Evolutionary conservation across 2,113 vertebrate genomes (phyloP).

Genomic region (Osmerus eperlanus): DNA sequence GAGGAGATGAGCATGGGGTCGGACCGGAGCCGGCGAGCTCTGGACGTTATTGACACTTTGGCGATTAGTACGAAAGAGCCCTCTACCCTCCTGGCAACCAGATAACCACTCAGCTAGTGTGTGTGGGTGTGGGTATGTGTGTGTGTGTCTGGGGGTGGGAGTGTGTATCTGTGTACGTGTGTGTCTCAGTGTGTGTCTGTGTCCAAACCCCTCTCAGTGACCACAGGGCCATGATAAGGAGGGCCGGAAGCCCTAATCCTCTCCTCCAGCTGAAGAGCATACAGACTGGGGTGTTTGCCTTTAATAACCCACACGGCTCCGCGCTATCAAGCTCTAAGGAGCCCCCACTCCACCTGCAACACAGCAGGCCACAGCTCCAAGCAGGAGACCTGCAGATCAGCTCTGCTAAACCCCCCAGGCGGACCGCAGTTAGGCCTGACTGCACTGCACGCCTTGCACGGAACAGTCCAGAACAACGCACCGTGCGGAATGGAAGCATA

Average conservation of each 20-base stretch:
- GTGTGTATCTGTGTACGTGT: neutral
- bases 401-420: too few relatives aligned
- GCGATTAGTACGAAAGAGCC: constrained; percentile 48
- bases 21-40: constrained; percentile 39
- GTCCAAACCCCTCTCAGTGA: neutral
- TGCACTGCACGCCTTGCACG: too few relatives aligned
- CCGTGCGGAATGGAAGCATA: too few relatives aligned
- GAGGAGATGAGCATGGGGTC: constrained; percentile 46
- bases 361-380: constrained; percentile 19
- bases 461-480: too few relatives aligned
- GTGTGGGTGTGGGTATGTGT: constrained; percentile 1
- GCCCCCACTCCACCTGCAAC: constrained; percentile 23
- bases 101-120: constrained; percentile 30
- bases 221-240: constrained; percentile 29
- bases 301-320: constrained; percentile 47
- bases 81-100: constrained; percentile 24
- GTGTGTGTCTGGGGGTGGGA: neutral
- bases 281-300: constrained; percentile 47
- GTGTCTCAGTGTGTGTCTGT: neutral
- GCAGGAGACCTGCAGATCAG: too few relatives aligned
- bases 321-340: constrained; percentile 25
- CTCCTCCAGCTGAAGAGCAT: constrained; percentile 45
- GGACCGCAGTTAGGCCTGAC: too few relatives aligned
- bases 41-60: constrained; percentile 46
- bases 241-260: constrained; percentile 47